Evolutionary conservation across 2,888 invertebrate species (phyloP).

Genomic region (Galeruca laticollis): DNA sequence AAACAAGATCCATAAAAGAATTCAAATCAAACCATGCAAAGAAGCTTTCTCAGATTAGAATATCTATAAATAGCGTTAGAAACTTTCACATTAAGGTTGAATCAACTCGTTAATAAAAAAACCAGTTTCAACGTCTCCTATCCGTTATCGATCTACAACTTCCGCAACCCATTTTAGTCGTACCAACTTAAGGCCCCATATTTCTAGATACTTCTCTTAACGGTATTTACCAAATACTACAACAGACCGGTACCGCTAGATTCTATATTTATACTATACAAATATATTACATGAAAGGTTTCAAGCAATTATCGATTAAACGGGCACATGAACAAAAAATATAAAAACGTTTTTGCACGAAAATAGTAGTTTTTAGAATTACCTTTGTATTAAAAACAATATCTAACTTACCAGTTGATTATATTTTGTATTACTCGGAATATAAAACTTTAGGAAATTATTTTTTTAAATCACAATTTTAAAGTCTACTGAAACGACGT

Average conservation of each 20-base stretch:
- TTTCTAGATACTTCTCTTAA: background rate
- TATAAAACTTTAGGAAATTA: background rate
- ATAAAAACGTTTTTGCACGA: too few species aligned
- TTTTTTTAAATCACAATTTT: slow-evolving; percentile 20
- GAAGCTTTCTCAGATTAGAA: background rate
- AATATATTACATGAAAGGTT: background rate
- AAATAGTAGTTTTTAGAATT: too few species aligned
- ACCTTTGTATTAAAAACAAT: too few species aligned
- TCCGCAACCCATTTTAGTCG: background rate
- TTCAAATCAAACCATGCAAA: background rate
- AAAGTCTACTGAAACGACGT: background rate
- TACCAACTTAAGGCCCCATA: background rate
- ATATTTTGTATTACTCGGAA: background rate
- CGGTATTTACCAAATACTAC: too few species aligned
- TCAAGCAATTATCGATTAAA: background rate
- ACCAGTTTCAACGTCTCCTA: background rate
- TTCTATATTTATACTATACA: background rate
- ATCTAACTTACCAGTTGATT: slow-evolving; percentile 9
- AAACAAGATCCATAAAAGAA: too few species aligned
- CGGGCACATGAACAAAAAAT: too few species aligned
- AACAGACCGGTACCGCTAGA: slow-evolving; percentile 1
- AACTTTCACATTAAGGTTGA: background rate
- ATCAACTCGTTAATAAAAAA: background rate
- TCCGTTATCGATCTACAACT: background rate
- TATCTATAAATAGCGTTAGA: background rate